These are phyloP conservation scores for Sussaba pulchella DNA, from an alignment of 2,888 invertebrate genomes.

Conservation along the genomic window DNA sequence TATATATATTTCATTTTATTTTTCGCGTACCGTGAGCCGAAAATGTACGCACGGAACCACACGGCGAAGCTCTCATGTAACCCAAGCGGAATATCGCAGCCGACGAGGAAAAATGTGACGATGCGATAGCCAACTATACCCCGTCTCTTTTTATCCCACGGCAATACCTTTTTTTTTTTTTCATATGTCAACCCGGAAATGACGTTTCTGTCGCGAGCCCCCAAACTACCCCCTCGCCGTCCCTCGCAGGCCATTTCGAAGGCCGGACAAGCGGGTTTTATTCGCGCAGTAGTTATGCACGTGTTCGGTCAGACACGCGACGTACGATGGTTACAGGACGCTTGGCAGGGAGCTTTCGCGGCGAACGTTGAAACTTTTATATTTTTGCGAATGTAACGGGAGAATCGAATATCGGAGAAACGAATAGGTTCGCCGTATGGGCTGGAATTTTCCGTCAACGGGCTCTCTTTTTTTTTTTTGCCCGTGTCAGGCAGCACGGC, in stretches of 20 bases:
- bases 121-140: constrained; percentile 45
- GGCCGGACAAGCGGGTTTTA: constrained; percentile 57
- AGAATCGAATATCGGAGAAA: constrained; percentile 10
- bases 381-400: neutral
- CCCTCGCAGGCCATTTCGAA: constrained; percentile 2
- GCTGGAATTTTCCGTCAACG: too few relatives aligned
- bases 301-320: constrained; percentile 26
- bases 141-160: constrained; percentile 1
- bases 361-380: constrained; percentile 12
- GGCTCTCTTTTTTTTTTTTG: constrained; percentile 11
- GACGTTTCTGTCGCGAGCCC: constrained; percentile 56
- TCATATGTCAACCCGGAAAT: constrained; percentile 62
- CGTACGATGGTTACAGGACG: neutral
- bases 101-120: constrained; percentile 42
- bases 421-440: neutral
- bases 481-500: constrained; percentile 10
- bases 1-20: constrained; percentile 52
- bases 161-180: constrained; percentile 34
- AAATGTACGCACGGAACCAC: neutral
- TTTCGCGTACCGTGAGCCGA: neutral
- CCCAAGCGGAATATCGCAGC: constrained; percentile 8
- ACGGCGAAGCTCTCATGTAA: constrained; percentile 1
- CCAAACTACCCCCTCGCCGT: too few relatives aligned
- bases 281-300: constrained; percentile 46
- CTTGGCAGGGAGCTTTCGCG: neutral